Conservation (phyloP, 2,888 invertebrate species). For the Limnephilus marmoratus region DNA sequence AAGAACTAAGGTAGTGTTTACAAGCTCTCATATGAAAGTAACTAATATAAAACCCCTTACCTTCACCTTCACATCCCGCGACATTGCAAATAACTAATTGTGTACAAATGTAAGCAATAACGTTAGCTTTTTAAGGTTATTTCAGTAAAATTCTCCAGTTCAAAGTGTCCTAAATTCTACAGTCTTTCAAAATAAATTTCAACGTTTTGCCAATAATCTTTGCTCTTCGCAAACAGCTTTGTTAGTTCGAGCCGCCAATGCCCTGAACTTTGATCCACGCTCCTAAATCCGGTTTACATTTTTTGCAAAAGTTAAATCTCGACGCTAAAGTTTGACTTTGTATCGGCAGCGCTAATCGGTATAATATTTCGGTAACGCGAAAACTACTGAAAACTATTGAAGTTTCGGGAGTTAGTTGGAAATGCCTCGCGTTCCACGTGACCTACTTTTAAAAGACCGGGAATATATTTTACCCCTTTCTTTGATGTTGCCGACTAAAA, state of each 20-base stretch:
- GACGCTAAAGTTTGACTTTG: background rate
- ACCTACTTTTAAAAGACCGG: background rate
- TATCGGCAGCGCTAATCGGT: background rate
- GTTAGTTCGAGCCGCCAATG: background rate
- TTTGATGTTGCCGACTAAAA: background rate
- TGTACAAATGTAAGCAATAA: too few relatives aligned
- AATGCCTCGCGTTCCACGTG: background rate
- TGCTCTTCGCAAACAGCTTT: too few relatives aligned
- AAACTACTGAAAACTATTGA: background rate
- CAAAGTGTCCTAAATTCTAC: too few relatives aligned
- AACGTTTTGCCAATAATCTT: too few relatives aligned
- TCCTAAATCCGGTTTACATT: background rate
- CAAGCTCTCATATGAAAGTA: too few relatives aligned
- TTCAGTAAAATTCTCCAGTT: too few relatives aligned
- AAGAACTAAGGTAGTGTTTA: too few relatives aligned
- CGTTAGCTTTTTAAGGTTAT: too few relatives aligned
- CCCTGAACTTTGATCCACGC: background rate
- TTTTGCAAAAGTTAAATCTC: background rate
- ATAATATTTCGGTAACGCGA: background rate
- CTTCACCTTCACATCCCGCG: too few relatives aligned
- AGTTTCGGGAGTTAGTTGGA: background rate
- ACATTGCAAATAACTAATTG: too few relatives aligned
- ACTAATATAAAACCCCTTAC: too few relatives aligned
- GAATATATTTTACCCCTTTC: background rate
- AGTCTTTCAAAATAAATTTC: too few relatives aligned